Conservation (phyloP, 2,797 vertebrate genomes). For the Spinus pinus region DNA sequence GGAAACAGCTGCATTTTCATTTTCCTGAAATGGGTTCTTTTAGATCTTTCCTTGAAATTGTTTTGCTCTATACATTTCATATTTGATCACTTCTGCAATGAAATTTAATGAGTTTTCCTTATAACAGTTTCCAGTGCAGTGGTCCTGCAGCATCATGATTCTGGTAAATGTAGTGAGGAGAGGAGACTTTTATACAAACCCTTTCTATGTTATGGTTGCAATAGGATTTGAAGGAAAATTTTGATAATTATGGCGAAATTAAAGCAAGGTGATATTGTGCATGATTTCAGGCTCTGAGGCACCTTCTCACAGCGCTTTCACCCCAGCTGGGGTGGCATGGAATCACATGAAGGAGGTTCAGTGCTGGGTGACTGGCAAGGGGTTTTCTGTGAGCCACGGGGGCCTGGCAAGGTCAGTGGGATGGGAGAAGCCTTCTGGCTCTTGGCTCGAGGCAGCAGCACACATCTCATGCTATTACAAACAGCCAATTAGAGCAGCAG, state of each 20-base stretch:
- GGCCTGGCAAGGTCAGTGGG: background rate
- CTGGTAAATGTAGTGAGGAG: background rate
- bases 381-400: background rate
- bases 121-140: background rate
- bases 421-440: background rate
- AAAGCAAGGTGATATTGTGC: background rate
- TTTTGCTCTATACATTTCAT: background rate
- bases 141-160: background rate
- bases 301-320: background rate
- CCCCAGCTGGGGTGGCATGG: background rate
- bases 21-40: background rate
- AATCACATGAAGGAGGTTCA: background rate
- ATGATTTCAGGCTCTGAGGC: background rate
- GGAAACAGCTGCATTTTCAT: background rate
- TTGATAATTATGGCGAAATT: background rate
- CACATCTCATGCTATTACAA: background rate
- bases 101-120: background rate
- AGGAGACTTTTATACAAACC: background rate
- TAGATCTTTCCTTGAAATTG: background rate
- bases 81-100: background rate
- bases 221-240: background rate
- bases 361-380: background rate
- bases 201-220: background rate
- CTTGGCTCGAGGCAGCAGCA: background rate
- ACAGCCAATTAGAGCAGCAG: conserved; percentile 6